Conservation (phyloP, 2,113 vertebrate species). For the Odocoileus virginianus region DNA sequence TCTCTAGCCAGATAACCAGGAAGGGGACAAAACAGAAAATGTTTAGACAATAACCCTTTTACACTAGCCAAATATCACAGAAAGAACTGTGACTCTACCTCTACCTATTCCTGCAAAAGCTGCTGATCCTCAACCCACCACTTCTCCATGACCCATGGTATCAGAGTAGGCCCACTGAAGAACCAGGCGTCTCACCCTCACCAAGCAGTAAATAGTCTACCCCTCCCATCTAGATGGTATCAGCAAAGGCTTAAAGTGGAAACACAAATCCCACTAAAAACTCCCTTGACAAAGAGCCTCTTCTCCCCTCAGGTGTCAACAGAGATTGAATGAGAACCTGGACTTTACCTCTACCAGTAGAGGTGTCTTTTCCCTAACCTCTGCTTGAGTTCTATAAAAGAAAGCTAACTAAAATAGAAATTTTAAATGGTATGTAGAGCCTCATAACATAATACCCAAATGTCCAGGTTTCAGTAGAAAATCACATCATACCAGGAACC, state of each 20-base stretch:
- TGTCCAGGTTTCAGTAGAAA: not conserved
- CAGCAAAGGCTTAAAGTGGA: not conserved
- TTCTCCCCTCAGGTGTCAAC: not conserved
- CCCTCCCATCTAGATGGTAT: not conserved
- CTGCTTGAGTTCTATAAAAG: not conserved
- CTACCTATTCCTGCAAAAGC: not conserved
- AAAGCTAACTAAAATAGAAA: not conserved
- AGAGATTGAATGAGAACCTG: not conserved
- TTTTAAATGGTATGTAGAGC: not conserved
- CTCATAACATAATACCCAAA: not conserved
- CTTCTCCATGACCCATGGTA: not conserved
- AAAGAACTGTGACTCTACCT: not conserved
- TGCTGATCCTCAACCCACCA: not conserved
- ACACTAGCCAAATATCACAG: not conserved
- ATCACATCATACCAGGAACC: not conserved
- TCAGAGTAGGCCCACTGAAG: not conserved
- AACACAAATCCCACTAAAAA: not conserved
- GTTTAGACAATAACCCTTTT: not conserved
- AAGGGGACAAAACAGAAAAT: not conserved
- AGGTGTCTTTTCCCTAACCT: not conserved
- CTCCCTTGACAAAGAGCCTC: not conserved
- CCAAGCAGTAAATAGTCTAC: not conserved
- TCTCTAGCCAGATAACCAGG: not conserved
- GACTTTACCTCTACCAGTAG: not conserved
- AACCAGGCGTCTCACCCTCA: not conserved